A percentile compares a stretch with the other conserved stretches of the same genome.
Evolutionary conservation across 2,797 vertebrate genomes (phyloP).

Genomic region (Capromys pilorides): DNA sequence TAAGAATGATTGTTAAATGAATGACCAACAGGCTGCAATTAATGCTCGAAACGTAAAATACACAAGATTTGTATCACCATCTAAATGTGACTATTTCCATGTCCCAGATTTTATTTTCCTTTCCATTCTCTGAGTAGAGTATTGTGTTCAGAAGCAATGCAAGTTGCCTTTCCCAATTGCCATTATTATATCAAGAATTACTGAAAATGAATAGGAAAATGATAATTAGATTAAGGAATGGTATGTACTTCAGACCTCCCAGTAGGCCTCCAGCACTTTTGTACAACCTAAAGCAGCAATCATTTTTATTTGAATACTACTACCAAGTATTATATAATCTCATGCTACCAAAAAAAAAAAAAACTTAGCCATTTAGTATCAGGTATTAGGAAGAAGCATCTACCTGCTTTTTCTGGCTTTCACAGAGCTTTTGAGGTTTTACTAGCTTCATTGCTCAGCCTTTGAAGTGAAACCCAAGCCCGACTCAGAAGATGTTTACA

Average conservation of each 20-base stretch:
- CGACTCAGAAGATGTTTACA: neutral
- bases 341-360: neutral
- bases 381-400: constrained; percentile 25
- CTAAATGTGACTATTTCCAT: constrained; percentile 6
- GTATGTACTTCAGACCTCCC: neutral
- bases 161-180: constrained; percentile 11
- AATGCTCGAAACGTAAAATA: constrained; percentile 14
- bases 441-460: neutral
- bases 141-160: constrained; percentile 13
- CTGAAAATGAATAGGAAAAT: neutral
- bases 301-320: constrained; percentile 43
- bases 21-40: neutral
- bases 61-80: constrained; percentile 31
- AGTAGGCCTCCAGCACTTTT: neutral
- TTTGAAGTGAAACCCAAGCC: neutral
- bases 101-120: neutral
- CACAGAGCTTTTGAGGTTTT: constrained; percentile 29
- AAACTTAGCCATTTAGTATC: constrained; percentile 39
- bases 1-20: constrained; percentile 43
- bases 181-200: constrained; percentile 41
- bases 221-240: neutral
- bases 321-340: constrained; percentile 45
- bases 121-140: neutral
- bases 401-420: constrained; percentile 31
- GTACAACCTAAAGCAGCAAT: constrained; percentile 45